These are phyloP conservation scores for Drosophila chauvacae DNA, from an alignment of 1,140 invertebrate genomes.

Conservation along the genomic window DNA sequence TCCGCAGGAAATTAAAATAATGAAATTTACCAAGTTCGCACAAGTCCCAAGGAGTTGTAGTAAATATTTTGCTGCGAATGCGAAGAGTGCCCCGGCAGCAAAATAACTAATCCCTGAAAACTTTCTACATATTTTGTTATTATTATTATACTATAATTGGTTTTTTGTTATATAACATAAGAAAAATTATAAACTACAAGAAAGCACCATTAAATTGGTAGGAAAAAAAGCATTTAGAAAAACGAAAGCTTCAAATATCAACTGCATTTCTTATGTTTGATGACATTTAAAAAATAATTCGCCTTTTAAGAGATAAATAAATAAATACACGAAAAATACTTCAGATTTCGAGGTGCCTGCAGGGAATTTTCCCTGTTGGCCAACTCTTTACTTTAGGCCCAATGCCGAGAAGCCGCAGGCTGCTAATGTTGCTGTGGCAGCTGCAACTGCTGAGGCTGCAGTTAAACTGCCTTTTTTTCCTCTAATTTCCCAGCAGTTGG, in stretches of 20 bases:
- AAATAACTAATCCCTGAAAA: neutral
- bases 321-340: neutral
- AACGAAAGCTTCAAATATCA: neutral
- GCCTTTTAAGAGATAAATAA: neutral
- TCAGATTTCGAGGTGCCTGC: neutral
- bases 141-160: neutral
- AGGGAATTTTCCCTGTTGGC: conserved; percentile 30
- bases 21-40: conserved; percentile 24
- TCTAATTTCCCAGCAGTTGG: conserved; percentile 69
- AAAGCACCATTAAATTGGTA: neutral
- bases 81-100: neutral
- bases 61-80: neutral
- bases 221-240: neutral
- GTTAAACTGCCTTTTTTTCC: conserved; percentile 70
- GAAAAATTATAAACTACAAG: neutral
- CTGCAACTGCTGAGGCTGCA: conserved; percentile 51
- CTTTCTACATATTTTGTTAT: neutral
- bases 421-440: conserved; percentile 32
- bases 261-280: neutral
- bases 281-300: neutral
- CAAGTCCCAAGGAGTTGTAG: conserved; percentile 1
- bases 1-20: conserved; percentile 38
- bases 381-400: conserved; percentile 29
- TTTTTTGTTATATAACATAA: neutral
- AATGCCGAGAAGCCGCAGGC: conserved; percentile 50